Percentiles rank a stretch among this genome's conserved stretches.
These are phyloP conservation scores for Suncus etruscus DNA, from an alignment of 2,113 vertebrate species.

Conservation along the genomic window DNA sequence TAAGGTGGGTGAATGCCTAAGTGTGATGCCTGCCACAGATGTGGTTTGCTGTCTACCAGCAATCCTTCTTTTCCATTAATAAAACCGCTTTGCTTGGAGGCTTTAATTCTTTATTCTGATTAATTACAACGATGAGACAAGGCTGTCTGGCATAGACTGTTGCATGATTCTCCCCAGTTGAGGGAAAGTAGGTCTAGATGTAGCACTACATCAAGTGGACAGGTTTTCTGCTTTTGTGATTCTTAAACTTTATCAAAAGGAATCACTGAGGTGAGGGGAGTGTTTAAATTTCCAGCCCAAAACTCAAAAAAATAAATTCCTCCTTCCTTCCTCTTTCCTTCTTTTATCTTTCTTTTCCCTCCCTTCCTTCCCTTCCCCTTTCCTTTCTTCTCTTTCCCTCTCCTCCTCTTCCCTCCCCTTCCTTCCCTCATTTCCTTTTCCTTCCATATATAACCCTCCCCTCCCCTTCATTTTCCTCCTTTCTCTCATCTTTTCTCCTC, in stretches of 20 bases:
- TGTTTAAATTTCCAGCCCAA: background rate
- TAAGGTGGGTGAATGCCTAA: background rate
- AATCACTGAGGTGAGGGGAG: background rate
- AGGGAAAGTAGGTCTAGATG: background rate
- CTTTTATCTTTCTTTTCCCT: too few relatives aligned
- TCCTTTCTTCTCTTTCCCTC: too few relatives aligned
- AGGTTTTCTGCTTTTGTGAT: background rate
- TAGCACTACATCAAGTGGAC: accelerated
- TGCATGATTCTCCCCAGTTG: background rate
- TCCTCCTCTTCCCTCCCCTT: too few relatives aligned
- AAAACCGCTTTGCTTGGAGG: conserved; percentile 2
- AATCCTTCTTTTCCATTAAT: conserved; percentile 44
- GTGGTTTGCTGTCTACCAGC: background rate
- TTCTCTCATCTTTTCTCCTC: too few relatives aligned
- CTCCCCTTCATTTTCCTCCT: too few relatives aligned
- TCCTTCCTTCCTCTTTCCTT: too few relatives aligned
- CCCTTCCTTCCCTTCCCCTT: too few relatives aligned
- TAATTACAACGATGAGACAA: background rate
- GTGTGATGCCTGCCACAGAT: background rate
- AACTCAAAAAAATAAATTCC: too few relatives aligned
- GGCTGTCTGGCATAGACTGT: background rate
- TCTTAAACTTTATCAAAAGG: background rate
- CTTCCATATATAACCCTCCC: too few relatives aligned
- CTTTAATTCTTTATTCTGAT: background rate
- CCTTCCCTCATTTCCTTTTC: too few relatives aligned